Percentiles rank a stretch among this genome's conserved stretches.
Conservation (phyloP, 2,113 vertebrate species). For the Hymenochirus boettgeri region DNA sequence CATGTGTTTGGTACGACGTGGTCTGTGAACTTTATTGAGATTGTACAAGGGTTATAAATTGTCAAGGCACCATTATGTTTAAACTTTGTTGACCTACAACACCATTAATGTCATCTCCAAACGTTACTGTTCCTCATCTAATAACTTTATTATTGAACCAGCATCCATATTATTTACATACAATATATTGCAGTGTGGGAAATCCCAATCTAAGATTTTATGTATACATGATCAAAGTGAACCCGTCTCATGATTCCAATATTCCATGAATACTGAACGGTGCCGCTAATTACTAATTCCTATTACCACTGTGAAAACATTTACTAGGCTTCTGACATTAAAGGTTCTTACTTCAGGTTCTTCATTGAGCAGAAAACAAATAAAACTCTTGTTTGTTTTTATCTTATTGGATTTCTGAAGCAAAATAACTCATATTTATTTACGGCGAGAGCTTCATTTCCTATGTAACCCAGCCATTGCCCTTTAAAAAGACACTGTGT, state of each 20-base stretch:
- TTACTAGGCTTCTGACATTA: neutral
- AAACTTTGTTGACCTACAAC: too few species aligned
- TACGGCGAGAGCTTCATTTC: neutral
- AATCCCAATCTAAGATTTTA: too few species aligned
- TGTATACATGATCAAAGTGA: neutral
- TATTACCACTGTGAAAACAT: neutral
- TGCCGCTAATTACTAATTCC: neutral
- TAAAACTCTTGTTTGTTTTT: neutral
- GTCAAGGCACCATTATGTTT: too few species aligned
- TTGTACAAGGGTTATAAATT: too few species aligned
- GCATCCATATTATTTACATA: too few species aligned
- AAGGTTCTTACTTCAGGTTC: neutral
- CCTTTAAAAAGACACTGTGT: neutral
- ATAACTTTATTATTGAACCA: too few species aligned
- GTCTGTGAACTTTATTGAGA: too few species aligned
- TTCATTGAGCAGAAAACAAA: neutral
- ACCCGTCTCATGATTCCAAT: neutral
- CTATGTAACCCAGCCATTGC: neutral
- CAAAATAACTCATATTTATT: slow-evolving; percentile 3
- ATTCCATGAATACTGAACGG: slow-evolving; percentile 1
- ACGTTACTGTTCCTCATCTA: too few species aligned
- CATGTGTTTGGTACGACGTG: too few species aligned
- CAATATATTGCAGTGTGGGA: too few species aligned
- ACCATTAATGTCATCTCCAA: too few species aligned
- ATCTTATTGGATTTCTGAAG: slow-evolving; percentile 5